These are phyloP conservation scores for Bettongia penicillata DNA, from an alignment of 2,113 vertebrate species.

Conservation along the genomic window DNA sequence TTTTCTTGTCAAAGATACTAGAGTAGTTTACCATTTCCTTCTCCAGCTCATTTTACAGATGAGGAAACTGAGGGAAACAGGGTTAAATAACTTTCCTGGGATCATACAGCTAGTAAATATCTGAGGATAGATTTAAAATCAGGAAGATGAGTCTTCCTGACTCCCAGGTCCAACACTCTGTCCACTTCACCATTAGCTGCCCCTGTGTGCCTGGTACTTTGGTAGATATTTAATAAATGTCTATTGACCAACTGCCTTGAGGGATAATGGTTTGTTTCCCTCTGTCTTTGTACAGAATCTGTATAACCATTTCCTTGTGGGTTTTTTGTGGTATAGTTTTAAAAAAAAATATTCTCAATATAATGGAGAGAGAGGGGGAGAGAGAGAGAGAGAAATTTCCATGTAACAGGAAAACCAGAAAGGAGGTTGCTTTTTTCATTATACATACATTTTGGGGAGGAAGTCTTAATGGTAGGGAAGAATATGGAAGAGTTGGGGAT, in stretches of 20 bases:
- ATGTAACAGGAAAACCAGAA: not conserved
- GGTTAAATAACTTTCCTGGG: not conserved
- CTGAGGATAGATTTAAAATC: not conserved
- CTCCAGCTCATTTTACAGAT: not conserved
- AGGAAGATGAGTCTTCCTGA: not conserved
- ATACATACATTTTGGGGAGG: not conserved
- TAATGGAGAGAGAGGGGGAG: not conserved
- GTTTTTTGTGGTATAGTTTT: not conserved
- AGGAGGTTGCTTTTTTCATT: not conserved
- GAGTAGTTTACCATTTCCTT: not conserved
- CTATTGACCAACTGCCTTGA: not conserved
- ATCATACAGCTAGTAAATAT: not conserved
- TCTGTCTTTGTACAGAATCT: not conserved
- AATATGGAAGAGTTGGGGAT: fast-evolving
- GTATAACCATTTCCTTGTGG: not conserved
- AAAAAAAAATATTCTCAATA: not conserved
- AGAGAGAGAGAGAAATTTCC: not conserved
- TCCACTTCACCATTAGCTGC: not conserved
- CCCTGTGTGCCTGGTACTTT: not conserved
- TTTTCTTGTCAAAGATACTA: not conserved
- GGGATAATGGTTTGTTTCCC: not conserved
- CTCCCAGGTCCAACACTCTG: not conserved
- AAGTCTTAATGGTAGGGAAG: not conserved
- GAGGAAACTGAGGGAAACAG: not conserved
- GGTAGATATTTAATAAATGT: not conserved